Percentiles rank a stretch among this genome's conserved stretches.
phyloP scores from a whole-genome alignment of 2,113 vertebrate species.

The Phocoena phocoena region DNA sequence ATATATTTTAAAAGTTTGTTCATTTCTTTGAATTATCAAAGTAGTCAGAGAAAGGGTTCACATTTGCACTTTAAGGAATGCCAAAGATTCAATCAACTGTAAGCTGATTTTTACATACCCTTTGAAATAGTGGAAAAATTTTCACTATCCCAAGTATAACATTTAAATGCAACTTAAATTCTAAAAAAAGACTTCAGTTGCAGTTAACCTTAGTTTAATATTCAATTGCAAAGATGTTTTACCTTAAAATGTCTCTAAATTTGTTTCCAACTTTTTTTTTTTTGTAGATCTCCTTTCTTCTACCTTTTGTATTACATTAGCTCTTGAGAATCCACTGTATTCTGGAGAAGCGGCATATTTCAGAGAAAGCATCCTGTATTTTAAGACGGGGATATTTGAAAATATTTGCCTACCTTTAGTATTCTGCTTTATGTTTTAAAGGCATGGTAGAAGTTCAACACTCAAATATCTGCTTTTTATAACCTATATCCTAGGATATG shows the following conservation, averaged over 20 bases:
- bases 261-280: not conserved
- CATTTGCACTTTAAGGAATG: not conserved
- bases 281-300: not conserved
- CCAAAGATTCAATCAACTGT: not conserved
- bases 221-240: not conserved
- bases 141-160: not conserved
- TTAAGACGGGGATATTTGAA: not conserved
- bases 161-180: constrained; percentile 28
- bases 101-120: not conserved
- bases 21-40: constrained; percentile 16
- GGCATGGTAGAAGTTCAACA: constrained; percentile 5
- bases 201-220: constrained; percentile 3
- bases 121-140: not conserved
- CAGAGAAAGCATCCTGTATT: not conserved
- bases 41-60: not conserved
- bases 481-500: constrained; percentile 76
- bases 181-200: not conserved
- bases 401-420: not conserved
- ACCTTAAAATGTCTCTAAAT: not conserved
- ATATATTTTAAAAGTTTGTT: not conserved
- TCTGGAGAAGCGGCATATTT: not conserved
- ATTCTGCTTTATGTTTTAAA: constrained; percentile 47
- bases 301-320: not conserved
- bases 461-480: constrained; percentile 73
- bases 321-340: not conserved